phyloP scores from a whole-genome alignment of 2,888 invertebrate genomes.

The Parnassius orleans region DNA sequence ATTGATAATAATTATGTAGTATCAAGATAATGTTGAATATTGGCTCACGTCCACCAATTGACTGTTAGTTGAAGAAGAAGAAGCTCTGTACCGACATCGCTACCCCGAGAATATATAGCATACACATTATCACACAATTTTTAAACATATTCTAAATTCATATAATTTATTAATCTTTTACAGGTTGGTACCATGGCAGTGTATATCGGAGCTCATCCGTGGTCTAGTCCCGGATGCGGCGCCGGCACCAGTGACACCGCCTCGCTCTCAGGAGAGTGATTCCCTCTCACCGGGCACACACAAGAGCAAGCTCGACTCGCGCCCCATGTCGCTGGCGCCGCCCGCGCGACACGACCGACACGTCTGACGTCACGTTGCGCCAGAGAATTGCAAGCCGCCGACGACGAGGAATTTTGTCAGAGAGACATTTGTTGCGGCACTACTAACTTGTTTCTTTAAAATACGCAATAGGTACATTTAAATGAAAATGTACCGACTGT shows the following conservation, averaged over 20 bases:
- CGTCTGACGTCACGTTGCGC: conserved; percentile 41
- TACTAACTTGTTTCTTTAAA: not conserved
- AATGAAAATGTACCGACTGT: conserved; percentile 14
- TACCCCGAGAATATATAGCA: too few relatives aligned
- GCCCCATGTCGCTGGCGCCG: conserved; percentile 60
- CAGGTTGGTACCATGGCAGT: conserved; percentile 88
- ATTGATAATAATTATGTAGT: too few relatives aligned
- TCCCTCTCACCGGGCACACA: not conserved
- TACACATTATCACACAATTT: too few relatives aligned
- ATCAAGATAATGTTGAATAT: too few relatives aligned
- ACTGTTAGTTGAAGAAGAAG: too few relatives aligned
- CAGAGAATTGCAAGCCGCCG: conserved; percentile 2
- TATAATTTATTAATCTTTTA: not conserved
- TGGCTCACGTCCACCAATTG: too few relatives aligned
- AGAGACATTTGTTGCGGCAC: not conserved
- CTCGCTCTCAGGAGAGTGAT: conserved; percentile 15
- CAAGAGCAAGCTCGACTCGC: conserved; percentile 48
- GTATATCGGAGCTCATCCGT: conserved; percentile 83
- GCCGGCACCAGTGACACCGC: conserved; percentile 54
- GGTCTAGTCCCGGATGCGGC: conserved; percentile 85
- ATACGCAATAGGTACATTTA: not conserved
- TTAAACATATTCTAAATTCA: too few relatives aligned
- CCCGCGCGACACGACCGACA: conserved; percentile 66
- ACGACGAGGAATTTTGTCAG: conserved; percentile 24
- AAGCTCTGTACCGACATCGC: too few relatives aligned